Conservation (phyloP, 2,113 vertebrate genomes). For the Menura novaehollandiae region DNA sequence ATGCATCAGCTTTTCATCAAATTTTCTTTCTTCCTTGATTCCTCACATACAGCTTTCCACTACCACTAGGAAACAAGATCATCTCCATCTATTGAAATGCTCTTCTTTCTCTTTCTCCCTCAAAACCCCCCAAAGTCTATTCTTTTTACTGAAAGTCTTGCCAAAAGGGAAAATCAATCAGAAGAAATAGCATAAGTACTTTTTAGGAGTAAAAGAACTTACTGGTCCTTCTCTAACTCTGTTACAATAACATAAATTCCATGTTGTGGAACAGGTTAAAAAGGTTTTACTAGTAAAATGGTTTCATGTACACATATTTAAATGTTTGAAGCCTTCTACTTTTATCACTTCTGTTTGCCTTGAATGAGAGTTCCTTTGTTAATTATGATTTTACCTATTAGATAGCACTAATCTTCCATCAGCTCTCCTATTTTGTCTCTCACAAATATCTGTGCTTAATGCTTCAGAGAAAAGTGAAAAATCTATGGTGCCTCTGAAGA, state of each 20-base stretch:
- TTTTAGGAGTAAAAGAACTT: not conserved
- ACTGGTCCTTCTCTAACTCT: not conserved
- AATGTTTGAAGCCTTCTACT: not conserved
- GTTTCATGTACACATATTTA: not conserved
- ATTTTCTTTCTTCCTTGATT: not conserved
- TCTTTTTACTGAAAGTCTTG: not conserved
- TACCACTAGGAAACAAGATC: not conserved
- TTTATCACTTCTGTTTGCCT: not conserved
- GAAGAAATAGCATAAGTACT: not conserved
- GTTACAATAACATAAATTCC: not conserved
- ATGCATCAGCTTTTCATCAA: not conserved
- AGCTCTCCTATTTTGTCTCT: not conserved
- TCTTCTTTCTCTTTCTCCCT: not conserved
- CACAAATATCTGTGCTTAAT: not conserved
- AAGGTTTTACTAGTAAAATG: not conserved
- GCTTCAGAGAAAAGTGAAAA: not conserved
- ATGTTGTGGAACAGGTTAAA: not conserved
- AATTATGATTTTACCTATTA: not conserved
- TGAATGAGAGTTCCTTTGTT: not conserved
- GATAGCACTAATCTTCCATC: not conserved
- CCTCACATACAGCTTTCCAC: not conserved
- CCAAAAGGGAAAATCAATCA: not conserved
- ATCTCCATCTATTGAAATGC: not conserved
- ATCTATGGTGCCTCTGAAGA: not conserved
- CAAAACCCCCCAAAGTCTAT: fast-evolving